Evolutionary conservation across 2,113 vertebrate species (phyloP).

Genomic region (Gallinago paraguaiae): DNA sequence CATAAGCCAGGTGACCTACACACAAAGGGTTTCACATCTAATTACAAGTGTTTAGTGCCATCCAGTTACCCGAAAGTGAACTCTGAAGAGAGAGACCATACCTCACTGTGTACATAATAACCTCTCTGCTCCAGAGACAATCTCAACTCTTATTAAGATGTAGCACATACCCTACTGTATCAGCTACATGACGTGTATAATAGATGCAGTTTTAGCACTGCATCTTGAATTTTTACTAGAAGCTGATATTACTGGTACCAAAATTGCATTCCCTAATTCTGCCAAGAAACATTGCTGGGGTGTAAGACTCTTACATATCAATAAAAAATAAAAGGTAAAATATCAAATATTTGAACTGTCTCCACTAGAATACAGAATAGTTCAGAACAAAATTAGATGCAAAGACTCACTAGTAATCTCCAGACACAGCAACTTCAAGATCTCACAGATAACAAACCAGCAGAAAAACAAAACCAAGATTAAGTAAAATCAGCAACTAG

Average conservation of each 20-base stretch:
- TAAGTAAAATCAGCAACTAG: background rate
- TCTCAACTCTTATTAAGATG: background rate
- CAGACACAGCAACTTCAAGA: background rate
- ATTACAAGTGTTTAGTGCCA: background rate
- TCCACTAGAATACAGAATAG: background rate
- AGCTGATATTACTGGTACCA: background rate
- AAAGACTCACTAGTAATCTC: background rate
- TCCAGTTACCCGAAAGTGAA: background rate
- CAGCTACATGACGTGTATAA: background rate
- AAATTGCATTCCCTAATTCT: background rate
- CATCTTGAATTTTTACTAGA: background rate
- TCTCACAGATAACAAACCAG: background rate
- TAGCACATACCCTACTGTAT: no score
- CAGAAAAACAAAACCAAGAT: background rate
- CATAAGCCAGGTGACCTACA: background rate
- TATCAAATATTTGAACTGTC: background rate
- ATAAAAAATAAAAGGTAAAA: background rate
- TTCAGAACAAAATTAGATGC: background rate
- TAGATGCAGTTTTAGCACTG: background rate
- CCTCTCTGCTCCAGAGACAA: background rate
- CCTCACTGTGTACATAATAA: background rate
- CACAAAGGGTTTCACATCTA: background rate
- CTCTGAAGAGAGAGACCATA: background rate
- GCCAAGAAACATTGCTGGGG: background rate
- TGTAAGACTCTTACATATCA: background rate